Percentiles rank a stretch among this genome's conserved stretches.
Conservation (phyloP, 2,888 invertebrate species). For the Drosophila flavopinicola region DNA sequence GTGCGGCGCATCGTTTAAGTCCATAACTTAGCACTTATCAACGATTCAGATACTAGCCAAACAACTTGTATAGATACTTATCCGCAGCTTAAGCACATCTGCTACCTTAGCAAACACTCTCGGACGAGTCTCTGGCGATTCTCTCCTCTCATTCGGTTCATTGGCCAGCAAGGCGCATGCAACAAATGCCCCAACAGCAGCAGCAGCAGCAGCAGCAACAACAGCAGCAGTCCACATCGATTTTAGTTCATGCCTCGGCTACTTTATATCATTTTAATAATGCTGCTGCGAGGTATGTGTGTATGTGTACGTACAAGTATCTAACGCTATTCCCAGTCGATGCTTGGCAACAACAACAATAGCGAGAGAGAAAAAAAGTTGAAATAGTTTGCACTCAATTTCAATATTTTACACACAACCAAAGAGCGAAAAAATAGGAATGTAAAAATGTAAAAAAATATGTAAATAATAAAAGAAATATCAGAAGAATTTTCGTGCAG, state of each 20-base stretch:
- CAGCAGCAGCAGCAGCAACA: slow-evolving; percentile 22
- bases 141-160: slow-evolving; percentile 53
- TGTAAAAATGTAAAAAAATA: slow-evolving; percentile 12
- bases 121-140: slow-evolving; percentile 21
- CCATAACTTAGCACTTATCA: slow-evolving; percentile 65
- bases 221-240: slow-evolving; percentile 33
- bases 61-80: slow-evolving; percentile 63
- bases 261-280: slow-evolving; percentile 78
- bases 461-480: slow-evolving; percentile 27
- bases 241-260: slow-evolving; percentile 59
- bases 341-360: slow-evolving; percentile 25
- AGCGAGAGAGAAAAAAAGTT: slow-evolving; percentile 46
- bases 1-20: slow-evolving; percentile 50
- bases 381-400: slow-evolving; percentile 78
- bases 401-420: slow-evolving; percentile 72
- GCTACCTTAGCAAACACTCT: slow-evolving; percentile 29
- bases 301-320: slow-evolving; percentile 13
- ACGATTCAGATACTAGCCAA: slow-evolving; percentile 60
- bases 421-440: slow-evolving; percentile 17
- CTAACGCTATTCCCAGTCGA: slow-evolving; percentile 24
- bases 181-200: slow-evolving; percentile 52
- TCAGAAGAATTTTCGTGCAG: slow-evolving; percentile 45
- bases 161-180: slow-evolving; percentile 63
- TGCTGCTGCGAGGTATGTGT: slow-evolving; percentile 60
- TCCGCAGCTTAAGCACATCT: slow-evolving; percentile 57